Conservation (phyloP, 2,113 vertebrate genomes). For the Notothenia rossii region DNA sequence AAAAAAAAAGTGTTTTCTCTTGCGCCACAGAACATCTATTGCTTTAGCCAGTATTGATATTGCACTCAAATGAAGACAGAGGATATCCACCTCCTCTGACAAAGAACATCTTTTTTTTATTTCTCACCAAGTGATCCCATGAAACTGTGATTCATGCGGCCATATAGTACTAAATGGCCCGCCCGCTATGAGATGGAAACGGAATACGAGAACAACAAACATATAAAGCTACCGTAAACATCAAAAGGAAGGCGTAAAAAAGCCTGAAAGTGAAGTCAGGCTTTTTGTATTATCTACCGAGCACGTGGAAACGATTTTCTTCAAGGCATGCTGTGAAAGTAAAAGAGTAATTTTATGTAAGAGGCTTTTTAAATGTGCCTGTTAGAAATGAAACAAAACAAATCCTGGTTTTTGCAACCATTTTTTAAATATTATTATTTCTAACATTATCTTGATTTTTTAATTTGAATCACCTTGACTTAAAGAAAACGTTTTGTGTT, state of each 20-base stretch:
- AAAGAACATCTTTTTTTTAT: conserved; percentile 52
- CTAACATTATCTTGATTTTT: background rate
- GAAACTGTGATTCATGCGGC: conserved; percentile 48
- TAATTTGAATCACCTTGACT: conserved; percentile 1
- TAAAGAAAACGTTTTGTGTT: too few species aligned
- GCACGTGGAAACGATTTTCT: conserved; percentile 42
- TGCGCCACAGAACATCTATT: conserved; percentile 4
- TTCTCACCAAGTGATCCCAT: conserved; percentile 39
- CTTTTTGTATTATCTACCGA: conserved; percentile 47
- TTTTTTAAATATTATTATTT: background rate
- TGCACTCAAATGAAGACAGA: conserved; percentile 66
- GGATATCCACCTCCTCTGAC: conserved; percentile 47
- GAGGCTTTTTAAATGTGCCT: conserved; percentile 14
- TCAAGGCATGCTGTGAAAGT: conserved; percentile 51
- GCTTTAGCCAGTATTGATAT: conserved; percentile 69
- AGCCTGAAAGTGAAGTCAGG: conserved; percentile 39
- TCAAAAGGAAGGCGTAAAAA: conserved; percentile 35
- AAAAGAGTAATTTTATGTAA: conserved; percentile 39
- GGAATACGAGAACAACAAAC: conserved; percentile 23
- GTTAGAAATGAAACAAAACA: conserved; percentile 35
- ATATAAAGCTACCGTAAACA: conserved; percentile 46
- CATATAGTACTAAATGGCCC: conserved; percentile 31
- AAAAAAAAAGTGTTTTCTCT: background rate
- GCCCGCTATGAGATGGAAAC: conserved; percentile 22
- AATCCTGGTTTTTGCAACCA: background rate